Conservation (phyloP, 2,797 vertebrate species). For the Antrozous pallidus region DNA sequence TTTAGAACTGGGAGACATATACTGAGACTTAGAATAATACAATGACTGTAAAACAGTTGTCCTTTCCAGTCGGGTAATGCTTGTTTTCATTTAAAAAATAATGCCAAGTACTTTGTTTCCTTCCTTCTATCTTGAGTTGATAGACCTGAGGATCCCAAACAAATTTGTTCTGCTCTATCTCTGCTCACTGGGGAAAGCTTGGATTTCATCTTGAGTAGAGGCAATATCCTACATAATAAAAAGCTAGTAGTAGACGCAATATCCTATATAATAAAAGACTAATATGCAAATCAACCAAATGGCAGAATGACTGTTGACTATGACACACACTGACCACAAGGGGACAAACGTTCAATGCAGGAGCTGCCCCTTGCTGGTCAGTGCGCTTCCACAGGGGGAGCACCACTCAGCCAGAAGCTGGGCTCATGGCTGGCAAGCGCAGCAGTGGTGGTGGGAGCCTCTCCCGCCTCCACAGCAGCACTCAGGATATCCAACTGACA, state of each 20-base stretch:
- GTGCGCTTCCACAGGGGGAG: no score
- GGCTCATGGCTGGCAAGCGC: no score
- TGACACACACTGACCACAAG: no score
- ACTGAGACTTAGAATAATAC: background rate
- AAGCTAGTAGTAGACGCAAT: background rate
- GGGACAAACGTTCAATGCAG: no score
- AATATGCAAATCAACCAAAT: no score
- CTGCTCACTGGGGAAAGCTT: background rate
- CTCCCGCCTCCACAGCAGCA: no score
- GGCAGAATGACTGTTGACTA: no score
- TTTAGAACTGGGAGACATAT: background rate
- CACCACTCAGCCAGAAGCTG: no score
- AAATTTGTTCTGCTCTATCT: background rate
- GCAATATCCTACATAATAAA: background rate
- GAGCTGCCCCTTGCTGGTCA: no score
- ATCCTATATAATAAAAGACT: no score
- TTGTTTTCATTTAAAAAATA: background rate
- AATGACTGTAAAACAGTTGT: background rate
- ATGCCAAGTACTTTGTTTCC: background rate
- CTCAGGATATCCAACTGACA: no score
- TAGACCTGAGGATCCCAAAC: background rate
- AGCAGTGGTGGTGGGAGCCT: no score
- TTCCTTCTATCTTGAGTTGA: background rate
- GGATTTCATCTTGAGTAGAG: conserved; percentile 21
- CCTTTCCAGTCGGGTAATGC: background rate